Conservation (phyloP, 2,888 invertebrate species). For the Synergus itoensis region DNA sequence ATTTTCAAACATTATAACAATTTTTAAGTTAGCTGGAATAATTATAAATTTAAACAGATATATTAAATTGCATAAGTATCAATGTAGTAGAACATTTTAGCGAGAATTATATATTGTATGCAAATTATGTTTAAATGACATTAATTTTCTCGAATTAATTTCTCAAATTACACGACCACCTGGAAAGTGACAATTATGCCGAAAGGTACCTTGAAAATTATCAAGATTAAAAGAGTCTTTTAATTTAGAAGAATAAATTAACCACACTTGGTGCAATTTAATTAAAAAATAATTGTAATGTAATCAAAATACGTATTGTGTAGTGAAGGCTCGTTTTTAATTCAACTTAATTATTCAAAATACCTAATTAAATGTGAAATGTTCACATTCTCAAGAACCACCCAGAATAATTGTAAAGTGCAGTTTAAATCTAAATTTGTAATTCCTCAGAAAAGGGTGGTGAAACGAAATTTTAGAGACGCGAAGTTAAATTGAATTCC, state of each 20-base stretch:
- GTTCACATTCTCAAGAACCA: background rate
- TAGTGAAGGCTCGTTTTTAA: too few species aligned
- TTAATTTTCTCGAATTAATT: background rate
- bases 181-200: background rate
- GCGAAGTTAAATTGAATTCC: background rate
- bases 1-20: too few species aligned
- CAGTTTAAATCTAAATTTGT: background rate
- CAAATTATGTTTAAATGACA: slow-evolving; percentile 2
- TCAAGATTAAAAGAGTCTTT: background rate
- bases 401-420: background rate
- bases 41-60: too few species aligned
- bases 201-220: background rate
- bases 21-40: too few species aligned
- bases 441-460: background rate
- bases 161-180: background rate
- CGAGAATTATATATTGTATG: background rate
- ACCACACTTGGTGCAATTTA: background rate
- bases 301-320: background rate
- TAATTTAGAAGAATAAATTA: background rate
- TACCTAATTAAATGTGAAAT: background rate
- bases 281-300: background rate
- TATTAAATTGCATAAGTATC: background rate
- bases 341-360: too few species aligned
- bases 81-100: background rate
- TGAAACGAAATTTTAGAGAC: background rate